Evolutionary conservation across 2,113 vertebrate species (phyloP), one percentile per base, ranked within the genome.

Genomic region (Colossoma macropomum): DNA sequence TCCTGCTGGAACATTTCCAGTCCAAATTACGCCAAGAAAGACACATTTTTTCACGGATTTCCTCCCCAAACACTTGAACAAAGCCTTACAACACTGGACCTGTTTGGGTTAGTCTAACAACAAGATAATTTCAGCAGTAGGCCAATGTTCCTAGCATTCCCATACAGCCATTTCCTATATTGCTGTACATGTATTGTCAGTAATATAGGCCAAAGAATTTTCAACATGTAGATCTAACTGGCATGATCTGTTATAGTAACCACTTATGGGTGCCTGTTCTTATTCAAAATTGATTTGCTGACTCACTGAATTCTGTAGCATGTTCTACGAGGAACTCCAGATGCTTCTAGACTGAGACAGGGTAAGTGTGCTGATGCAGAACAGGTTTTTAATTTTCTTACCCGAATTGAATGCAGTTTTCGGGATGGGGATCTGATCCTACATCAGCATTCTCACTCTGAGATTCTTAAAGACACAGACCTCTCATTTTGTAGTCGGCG

Each of bases 201-300:
- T 59, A 59, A 11, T 70, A 11, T 48, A 45, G 60, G 32, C 8
- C 68, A 71, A 13, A 28, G 2, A 15, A n/a, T n/a, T 41, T 27
- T 69, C 13, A 41, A 38, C 45, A 50, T 83, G 32, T 50, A 25
- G 23, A 62, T 59, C n/a, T n/a, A 11, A n/a, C 72, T 75, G 41
- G 73, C 65, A 76, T 69, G 45, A 75, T 82, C 73, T 82, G 32
- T 83, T 71, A 50, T 11, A 68, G 60, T 41, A 68, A 38, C 16
- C 75, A 50, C 34, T 38, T 82, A 54, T 59, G 62, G 28, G 17
- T 63, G 79, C 79, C 79, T 80, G n/a, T 80, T 72, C 25, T 21
- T 60, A 59, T 78, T 27, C 21, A 25, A n/a, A 25, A 71, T n/a
- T 71, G 38, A 71, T 45, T 10, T 71, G 66, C 32, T 21, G n/a